Base-by-base conservation (phyloP, 2,797 vertebrate species). In the Falco rusticolus region DNA sequence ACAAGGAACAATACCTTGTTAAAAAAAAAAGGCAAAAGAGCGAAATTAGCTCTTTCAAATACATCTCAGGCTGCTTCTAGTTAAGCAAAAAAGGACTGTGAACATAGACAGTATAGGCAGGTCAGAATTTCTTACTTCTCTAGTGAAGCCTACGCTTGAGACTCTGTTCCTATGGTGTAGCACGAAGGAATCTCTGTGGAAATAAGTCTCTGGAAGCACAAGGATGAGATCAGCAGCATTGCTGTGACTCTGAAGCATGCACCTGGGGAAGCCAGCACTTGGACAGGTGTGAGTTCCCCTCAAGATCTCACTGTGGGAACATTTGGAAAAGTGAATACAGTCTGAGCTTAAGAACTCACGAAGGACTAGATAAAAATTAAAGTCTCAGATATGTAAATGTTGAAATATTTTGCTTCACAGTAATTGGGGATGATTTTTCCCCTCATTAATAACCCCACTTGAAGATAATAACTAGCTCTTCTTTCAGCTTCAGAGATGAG, bases 401-500 rank as follows among this genome's bases (percentile, higher is more conserved):
- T 94, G 93, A 96, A 96, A 95, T 96, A 94, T 95, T 97, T 95
- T 95, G 89, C 93, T 93, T 94, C 90, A 50, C 54, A 70, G 93
- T 97, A 97, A 96, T 96, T 96, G 72, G 93, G 90, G 79, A 95
- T 96, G 94, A 96, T 95, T 96, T 95, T 95, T 78, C 54, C 76
- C 81, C 87, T 96, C 92, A 97, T 97, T 95, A 97, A 95, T 96
- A 96, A 94, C 87, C 80, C 84, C 92, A 96, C 95, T 96, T 96
- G 89, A 95, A 96, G 94, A 94, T 97, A 97, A 96, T 96, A 97
- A 96, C 92, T 71, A 94, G 93, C 95, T 95, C 95, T 95, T 96
- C 93, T 97, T 94, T 88, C 90, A 93, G 89, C 61, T 89, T 85
- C 76, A 86, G 89, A 89, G 90, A 91, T 78, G 87, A 96, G 94